Percentiles rank a stretch among this genome's conserved stretches.
Evolutionary conservation across 2,113 vertebrate genomes (phyloP).

Genomic region (Taxidea taxus): DNA sequence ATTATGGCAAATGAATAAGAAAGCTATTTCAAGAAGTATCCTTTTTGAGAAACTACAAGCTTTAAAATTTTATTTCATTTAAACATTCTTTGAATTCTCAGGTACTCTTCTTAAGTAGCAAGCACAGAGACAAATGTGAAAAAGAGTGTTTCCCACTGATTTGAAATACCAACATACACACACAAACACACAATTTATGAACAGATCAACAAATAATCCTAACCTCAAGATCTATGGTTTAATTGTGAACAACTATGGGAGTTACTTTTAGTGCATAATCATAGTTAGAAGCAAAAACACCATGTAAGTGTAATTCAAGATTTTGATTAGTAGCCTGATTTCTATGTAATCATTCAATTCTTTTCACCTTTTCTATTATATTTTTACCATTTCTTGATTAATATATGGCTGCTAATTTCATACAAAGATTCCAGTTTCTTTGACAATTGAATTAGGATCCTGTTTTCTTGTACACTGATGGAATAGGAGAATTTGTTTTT

Average conservation of each 20-base stretch:
- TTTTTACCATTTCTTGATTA: background rate
- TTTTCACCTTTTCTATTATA: background rate
- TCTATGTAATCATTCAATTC: background rate
- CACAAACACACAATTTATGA: background rate
- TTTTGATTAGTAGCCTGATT: background rate
- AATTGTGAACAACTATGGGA: background rate
- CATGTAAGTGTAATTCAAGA: background rate
- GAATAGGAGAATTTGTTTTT: conserved; percentile 13
- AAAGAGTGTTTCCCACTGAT: background rate
- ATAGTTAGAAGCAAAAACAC: background rate
- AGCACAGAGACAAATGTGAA: background rate
- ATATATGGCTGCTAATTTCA: background rate
- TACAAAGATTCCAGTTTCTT: background rate
- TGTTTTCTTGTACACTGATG: background rate
- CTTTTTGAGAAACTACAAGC: background rate
- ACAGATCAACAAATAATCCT: background rate
- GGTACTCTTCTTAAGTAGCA: background rate
- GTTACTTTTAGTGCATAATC: background rate
- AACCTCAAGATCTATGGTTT: background rate
- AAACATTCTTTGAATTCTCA: background rate
- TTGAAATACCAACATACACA: background rate
- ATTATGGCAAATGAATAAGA: background rate
- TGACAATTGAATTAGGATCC: background rate
- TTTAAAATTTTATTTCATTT: background rate
- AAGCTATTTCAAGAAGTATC: background rate